phyloP scores from a whole-genome alignment of 1,140 invertebrate genomes.

The Drosophila sturtevanti region DNA sequence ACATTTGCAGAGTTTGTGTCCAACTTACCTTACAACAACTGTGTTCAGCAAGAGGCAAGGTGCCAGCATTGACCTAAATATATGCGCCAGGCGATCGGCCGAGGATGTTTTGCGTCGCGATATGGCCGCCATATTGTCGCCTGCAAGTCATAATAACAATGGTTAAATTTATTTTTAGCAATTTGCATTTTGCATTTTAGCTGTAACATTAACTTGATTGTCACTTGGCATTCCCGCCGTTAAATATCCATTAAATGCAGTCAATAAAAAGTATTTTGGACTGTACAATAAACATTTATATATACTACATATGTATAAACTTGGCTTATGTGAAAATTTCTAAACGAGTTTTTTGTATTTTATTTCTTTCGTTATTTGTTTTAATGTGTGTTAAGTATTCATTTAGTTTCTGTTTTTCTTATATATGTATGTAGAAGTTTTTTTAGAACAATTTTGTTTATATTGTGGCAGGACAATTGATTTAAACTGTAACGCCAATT shows the following conservation, averaged over 20 bases:
- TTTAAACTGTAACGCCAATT: no score
- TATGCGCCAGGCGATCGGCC: conserved; percentile 78
- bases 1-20: conserved; percentile 18
- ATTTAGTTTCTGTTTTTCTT: no score
- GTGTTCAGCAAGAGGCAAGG: conserved; percentile 80
- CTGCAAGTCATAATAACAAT: conserved; percentile 57
- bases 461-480: no score
- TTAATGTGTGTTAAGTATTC: no score
- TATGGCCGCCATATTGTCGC: conserved; percentile 83
- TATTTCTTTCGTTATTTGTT: no score
- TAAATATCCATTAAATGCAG: neutral
- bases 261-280: neutral
- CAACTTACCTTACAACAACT: conserved; percentile 75
- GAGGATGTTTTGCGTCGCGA: conserved; percentile 82
- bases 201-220: neutral
- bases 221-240: neutral
- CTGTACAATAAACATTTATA: no score
- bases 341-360: no score
- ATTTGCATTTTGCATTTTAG: conserved; percentile 48
- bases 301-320: no score
- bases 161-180: conserved; percentile 6
- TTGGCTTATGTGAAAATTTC: no score
- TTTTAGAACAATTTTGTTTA: no score
- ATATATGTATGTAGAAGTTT: no score
- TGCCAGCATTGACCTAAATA: conserved; percentile 80